Conservation (phyloP, 2,797 vertebrate genomes). For the Enteromius fasciolatus region DNA sequence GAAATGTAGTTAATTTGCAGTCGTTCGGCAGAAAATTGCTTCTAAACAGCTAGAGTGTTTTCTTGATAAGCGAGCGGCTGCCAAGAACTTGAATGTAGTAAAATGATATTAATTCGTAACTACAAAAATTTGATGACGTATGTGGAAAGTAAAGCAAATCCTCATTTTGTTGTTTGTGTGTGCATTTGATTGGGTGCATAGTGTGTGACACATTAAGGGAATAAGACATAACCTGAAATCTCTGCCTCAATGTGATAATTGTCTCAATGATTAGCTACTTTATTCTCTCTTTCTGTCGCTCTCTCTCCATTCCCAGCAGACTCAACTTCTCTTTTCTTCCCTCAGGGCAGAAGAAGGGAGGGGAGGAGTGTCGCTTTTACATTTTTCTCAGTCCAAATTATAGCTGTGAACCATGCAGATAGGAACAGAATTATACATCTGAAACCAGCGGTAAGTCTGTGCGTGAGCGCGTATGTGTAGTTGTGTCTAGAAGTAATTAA, state of each 20-base stretch:
- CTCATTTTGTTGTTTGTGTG: slow-evolving; percentile 21
- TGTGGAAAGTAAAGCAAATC: slow-evolving; percentile 5
- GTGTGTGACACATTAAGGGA: slow-evolving; percentile 25
- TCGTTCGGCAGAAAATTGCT: slow-evolving; percentile 31
- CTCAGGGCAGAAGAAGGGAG: slow-evolving; percentile 42
- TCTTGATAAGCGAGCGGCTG: slow-evolving; percentile 7
- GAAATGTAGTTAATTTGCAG: slow-evolving; percentile 8
- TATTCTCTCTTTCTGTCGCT: slow-evolving; percentile 32
- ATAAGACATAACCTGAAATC: slow-evolving; percentile 33
- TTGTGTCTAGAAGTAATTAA: slow-evolving; percentile 40
- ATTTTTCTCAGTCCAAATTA: slow-evolving; percentile 53
- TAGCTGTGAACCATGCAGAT: slow-evolving; percentile 49
- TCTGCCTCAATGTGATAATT: slow-evolving; percentile 34
- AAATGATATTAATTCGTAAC: slow-evolving; percentile 23
- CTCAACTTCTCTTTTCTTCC: slow-evolving; percentile 43
- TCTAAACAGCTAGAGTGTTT: slow-evolving; percentile 16
- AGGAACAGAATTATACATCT: slow-evolving; percentile 43
- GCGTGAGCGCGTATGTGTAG: slow-evolving; percentile 22
- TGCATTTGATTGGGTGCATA: slow-evolving; percentile 8
- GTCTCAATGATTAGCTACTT: slow-evolving; percentile 35
- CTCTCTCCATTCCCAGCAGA: slow-evolving; percentile 43
- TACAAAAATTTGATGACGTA: slow-evolving; percentile 21
- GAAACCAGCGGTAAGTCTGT: slow-evolving; percentile 41
- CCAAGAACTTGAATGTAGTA: slow-evolving; percentile 20
- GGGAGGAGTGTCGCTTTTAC: slow-evolving; percentile 41